Evolutionary conservation across 2,113 vertebrate species (phyloP).

Genomic region (Oreochromis niloticus): DNA sequence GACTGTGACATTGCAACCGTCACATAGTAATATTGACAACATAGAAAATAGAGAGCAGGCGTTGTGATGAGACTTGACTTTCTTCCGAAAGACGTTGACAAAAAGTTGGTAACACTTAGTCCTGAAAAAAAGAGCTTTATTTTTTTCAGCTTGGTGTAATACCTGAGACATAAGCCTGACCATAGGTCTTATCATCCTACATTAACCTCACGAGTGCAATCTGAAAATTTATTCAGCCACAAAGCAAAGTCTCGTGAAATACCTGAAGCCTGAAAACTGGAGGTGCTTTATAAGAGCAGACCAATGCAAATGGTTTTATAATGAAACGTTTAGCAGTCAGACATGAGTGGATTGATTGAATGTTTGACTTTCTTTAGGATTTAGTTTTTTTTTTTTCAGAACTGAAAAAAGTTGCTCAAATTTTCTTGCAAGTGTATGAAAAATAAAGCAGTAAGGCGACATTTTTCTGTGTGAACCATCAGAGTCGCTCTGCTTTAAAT

Average conservation of each 20-base stretch:
- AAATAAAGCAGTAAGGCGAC: not conserved
- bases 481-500: not conserved
- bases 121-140: not conserved
- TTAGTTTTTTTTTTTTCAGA: not conserved
- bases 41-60: not conserved
- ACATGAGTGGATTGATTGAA: not conserved
- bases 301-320: not conserved
- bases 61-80: not conserved
- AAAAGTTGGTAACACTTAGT: rapidly evolving
- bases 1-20: rapidly evolving
- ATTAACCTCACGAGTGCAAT: not conserved
- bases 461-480: not conserved
- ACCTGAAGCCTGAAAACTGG: not conserved
- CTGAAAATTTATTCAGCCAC: not conserved
- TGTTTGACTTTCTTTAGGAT: not conserved
- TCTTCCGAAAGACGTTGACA: not conserved
- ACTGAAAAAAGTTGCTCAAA: not conserved
- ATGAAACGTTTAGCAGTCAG: not conserved
- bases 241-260: not conserved
- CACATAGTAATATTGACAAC: not conserved
- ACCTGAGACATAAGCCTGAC: not conserved
- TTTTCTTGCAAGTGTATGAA: not conserved
- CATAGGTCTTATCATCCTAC: not conserved
- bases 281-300: not conserved
- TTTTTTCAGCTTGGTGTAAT: not conserved